These are phyloP conservation scores for Heliconius charithonia DNA, from an alignment of 2,888 invertebrate species.

Conservation along the genomic window DNA sequence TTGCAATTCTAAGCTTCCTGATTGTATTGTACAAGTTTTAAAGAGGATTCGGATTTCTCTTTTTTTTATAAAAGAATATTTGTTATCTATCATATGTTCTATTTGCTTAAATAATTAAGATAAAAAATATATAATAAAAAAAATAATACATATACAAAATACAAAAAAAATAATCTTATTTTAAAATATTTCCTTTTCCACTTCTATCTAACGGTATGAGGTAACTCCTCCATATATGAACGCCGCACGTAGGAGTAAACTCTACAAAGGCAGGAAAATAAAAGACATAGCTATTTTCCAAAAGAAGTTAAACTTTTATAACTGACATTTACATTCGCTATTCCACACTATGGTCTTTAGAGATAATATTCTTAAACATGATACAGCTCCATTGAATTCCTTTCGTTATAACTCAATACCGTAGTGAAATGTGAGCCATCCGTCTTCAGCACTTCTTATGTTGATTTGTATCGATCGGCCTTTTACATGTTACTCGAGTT, in stretches of 20 bases:
- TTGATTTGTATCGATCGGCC: constrained; percentile 12
- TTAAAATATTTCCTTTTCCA: too few species aligned
- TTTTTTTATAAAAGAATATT: background rate
- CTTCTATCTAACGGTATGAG: too few species aligned
- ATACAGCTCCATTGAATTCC: background rate
- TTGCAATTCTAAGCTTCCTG: background rate
- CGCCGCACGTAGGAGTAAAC: too few species aligned
- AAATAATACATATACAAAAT: too few species aligned
- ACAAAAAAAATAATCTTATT: too few species aligned
- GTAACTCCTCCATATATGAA: too few species aligned
- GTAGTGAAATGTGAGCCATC: background rate
- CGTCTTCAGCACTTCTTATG: constrained; percentile 10
- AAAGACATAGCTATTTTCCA: too few species aligned
- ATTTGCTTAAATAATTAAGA: too few species aligned
- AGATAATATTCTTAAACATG: background rate
- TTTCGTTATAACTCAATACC: background rate
- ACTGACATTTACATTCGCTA: background rate
- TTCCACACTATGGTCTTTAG: background rate
- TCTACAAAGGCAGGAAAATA: too few species aligned
- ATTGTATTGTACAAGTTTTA: background rate
- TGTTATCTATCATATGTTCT: background rate
- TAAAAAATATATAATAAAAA: too few species aligned
- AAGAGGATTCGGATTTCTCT: background rate
- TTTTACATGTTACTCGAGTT: background rate
- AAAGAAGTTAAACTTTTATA: background rate